Conservation (phyloP, 2,797 vertebrate genomes). For the Tarsius wallacei region DNA sequence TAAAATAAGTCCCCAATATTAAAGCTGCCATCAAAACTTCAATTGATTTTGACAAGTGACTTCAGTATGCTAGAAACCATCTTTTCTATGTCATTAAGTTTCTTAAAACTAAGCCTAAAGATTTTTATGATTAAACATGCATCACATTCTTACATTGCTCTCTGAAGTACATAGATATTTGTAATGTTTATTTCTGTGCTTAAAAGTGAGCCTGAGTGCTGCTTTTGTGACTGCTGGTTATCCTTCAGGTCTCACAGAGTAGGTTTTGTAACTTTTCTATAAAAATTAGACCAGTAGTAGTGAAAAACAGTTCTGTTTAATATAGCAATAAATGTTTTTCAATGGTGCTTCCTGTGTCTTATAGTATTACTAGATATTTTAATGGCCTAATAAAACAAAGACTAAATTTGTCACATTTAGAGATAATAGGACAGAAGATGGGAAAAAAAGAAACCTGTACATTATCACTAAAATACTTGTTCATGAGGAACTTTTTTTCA, state of each 20-base stretch:
- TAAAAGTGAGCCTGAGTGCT: not conserved
- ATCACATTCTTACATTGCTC: not conserved
- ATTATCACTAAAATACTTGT: not conserved
- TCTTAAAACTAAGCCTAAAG: not conserved
- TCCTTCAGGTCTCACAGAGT: not conserved
- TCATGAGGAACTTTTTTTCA: not conserved
- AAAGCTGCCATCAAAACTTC: not conserved
- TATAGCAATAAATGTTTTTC: not conserved
- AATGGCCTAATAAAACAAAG: not conserved
- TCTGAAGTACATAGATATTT: not conserved
- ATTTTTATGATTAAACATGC: constrained; percentile 38
- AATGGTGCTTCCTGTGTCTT: constrained; percentile 1
- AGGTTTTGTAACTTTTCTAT: constrained; percentile 6
- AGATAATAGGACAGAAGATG: not conserved
- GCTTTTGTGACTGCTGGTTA: not conserved
- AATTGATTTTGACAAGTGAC: not conserved
- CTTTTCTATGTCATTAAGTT: not conserved
- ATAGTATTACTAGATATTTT: not conserved
- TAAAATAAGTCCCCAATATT: constrained; percentile 3
- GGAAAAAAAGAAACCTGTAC: not conserved
- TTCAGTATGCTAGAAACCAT: not conserved
- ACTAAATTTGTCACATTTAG: constrained; percentile 15
- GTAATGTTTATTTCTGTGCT: constrained; percentile 33
- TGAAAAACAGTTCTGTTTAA: constrained; percentile 20
- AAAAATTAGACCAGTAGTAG: not conserved